Base-by-base conservation (phyloP, 2,888 invertebrate genomes). In the Merodon equestris region DNA sequence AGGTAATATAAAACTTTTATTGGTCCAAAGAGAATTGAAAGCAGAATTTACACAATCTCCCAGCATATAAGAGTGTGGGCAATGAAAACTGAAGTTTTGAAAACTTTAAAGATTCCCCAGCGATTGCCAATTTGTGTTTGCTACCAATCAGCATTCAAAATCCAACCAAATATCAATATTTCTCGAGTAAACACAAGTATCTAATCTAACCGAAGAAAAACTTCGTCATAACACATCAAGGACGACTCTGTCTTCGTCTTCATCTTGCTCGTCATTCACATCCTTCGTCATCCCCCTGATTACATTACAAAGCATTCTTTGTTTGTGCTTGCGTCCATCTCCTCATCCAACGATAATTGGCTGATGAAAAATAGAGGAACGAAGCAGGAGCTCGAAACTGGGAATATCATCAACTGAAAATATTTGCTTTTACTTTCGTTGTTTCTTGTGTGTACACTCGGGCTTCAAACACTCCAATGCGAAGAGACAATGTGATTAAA, bases 401-500 rank as follows among this genome's bases (percentile, higher is more conserved):
- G 3, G 40, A 40, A 53, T 56, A 64, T 64, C 53, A 48, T 66
- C 57, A 61, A 47, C 34, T 27, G 63, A 73, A 77, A 73, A 77
- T 73, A 77, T 77, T 77, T 63, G 45, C 63, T 61, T 53, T 53
- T 36, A 17, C 53, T 34, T 12, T 5, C 27, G 2, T 12, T 27
- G 57, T 56, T 40, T 14, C 50, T 48, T 58, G 38, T 27, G 15
- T 36, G 9, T 17, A 9, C 1, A 14, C 38, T 15, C 10, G 3
- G 4, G 19, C 14, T 12, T 34, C 27, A 4, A 38, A 18, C 54
- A 71, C 45, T 56, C 50, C 50, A 14, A 42, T 50, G 56, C 19
- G 58, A 53, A 73, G n/a, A 63, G 73, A 57, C 77, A 77, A 68
- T 77, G 73, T 77, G 77, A 77, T 77, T 73, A 63, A 73, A 77